A percentile compares a stretch with the other conserved stretches of the same genome.
phyloP scores from a whole-genome alignment of 2,113 vertebrate genomes.

The Cricetomys ansorgei region DNA sequence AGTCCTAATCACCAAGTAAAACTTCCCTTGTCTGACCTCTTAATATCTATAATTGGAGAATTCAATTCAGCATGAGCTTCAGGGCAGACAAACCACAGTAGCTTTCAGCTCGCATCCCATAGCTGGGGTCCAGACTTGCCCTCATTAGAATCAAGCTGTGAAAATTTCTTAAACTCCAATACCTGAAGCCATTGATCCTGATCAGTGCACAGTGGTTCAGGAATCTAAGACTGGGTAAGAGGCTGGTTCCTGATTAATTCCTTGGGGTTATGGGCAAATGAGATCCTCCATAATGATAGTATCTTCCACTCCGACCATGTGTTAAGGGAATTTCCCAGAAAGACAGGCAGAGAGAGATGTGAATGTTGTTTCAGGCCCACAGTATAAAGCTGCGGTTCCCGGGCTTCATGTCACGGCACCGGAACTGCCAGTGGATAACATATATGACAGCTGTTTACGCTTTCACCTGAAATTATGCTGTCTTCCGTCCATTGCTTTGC shows the following conservation, averaged over 20 bases:
- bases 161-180: neutral
- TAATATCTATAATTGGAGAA: neutral
- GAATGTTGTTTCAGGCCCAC: neutral
- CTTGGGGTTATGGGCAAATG: too few relatives aligned
- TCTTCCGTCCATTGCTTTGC: neutral
- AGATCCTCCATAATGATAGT: neutral
- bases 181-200: neutral
- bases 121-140: neutral
- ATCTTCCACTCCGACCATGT: neutral
- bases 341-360: neutral
- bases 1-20: neutral
- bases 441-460: neutral
- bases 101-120: too few relatives aligned
- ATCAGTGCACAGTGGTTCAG: too few relatives aligned
- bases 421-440: neutral
- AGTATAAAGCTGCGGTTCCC: neutral
- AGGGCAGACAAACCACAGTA: neutral
- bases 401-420: neutral
- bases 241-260: neutral
- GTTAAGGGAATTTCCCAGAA: neutral
- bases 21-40: neutral
- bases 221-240: neutral
- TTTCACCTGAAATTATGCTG: neutral
- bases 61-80: neutral
- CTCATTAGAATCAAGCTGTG: neutral